Evolutionary conservation across 2,888 invertebrate genomes (phyloP), one percentile per base, ranked within the genome.

Genomic region (Idaea biselata): DNA sequence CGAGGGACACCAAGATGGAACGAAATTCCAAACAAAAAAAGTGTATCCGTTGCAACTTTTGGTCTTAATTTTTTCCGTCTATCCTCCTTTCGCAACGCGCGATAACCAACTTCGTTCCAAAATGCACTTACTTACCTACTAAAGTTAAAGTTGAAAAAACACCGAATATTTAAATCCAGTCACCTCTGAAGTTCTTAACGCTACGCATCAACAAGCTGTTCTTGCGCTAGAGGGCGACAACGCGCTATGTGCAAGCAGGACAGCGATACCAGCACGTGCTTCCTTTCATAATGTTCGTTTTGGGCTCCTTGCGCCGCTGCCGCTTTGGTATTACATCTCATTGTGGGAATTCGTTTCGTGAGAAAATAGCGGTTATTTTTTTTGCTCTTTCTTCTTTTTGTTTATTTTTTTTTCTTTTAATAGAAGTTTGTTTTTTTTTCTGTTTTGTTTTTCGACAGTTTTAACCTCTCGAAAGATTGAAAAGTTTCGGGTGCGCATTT

Each of bases 221-320:
- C 64, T 64, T 60, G 60, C 55, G 60, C 55, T 18, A 25, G 68
- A 70, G 62, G 69, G 81, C 73, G 81, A 84, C 60, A 64, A 66
- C 72, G 77, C 77, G 65, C 70, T 73, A 68, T 25, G 78, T 57
- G 58, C 62, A 79, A 88, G 75, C 65, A 80, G 73, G 86, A 86
- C 57, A 65, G 72, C 63, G 60, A 72, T 76, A 83, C 70, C 77
- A 88, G 88, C 91, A 91, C 91, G 91, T 91, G 91, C 87, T 86
- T 85, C 85, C 83, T 89, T 85, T 87, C 85, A 82, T 87, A 83
- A 83, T 86, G 78, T 79, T 88, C 82, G 82, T 86, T 85, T 87
- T 86, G 81, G 1, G 78, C 86, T 89, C 86, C 82, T 87, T 82
- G 78, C 81, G 77, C 79, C 78, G 82, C 87, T 89, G 89, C 79